Conservation (phyloP, 1,140 invertebrate species). For the Drosophila kikkawai region DNA sequence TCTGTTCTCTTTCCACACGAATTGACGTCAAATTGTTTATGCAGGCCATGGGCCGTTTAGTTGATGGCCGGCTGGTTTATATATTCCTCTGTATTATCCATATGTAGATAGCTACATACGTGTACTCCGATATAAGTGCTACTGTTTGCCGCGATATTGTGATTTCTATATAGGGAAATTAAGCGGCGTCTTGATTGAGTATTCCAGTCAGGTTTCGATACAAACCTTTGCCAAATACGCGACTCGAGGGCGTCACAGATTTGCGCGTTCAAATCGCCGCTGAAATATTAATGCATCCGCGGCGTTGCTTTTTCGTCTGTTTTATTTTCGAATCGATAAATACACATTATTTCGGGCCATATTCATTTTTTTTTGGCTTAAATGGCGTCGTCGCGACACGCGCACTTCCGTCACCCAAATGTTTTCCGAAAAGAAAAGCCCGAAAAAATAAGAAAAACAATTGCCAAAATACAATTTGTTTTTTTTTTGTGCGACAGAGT, state of each 20-base stretch:
- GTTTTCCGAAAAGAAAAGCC: slow-evolving; percentile 58
- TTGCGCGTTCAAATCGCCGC: slow-evolving; percentile 37
- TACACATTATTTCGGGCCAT: slow-evolving; percentile 47
- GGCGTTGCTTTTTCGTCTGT: slow-evolving; percentile 12
- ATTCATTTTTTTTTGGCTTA: slow-evolving; percentile 46
- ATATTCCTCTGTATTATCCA: slow-evolving; percentile 13
- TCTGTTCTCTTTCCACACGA: slow-evolving; percentile 27
- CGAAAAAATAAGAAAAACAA: slow-evolving; percentile 34
- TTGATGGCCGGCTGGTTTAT: slow-evolving; percentile 46
- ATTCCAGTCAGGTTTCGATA: slow-evolving; percentile 58
- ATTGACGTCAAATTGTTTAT: slow-evolving; percentile 81
- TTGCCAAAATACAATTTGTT: slow-evolving; percentile 39
- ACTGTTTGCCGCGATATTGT: slow-evolving; percentile 32
- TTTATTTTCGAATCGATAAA: slow-evolving; percentile 29
- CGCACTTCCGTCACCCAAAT: slow-evolving; percentile 70
- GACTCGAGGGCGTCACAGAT: slow-evolving; percentile 51
- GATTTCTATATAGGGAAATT: slow-evolving; percentile 58
- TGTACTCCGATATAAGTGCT: slow-evolving; percentile 11
- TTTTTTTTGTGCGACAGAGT: slow-evolving; percentile 39
- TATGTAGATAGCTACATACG: slow-evolving; percentile 13
- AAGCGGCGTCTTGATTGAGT: slow-evolving; percentile 40
- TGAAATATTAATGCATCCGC: slow-evolving; percentile 59
- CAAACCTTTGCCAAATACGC: slow-evolving; percentile 63
- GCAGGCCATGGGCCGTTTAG: slow-evolving; percentile 60
- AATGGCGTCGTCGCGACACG: slow-evolving; percentile 62